Percentiles rank a stretch among this genome's conserved stretches.
Conservation (phyloP, 2,113 vertebrate genomes). For the Caloenas nicobarica region DNA sequence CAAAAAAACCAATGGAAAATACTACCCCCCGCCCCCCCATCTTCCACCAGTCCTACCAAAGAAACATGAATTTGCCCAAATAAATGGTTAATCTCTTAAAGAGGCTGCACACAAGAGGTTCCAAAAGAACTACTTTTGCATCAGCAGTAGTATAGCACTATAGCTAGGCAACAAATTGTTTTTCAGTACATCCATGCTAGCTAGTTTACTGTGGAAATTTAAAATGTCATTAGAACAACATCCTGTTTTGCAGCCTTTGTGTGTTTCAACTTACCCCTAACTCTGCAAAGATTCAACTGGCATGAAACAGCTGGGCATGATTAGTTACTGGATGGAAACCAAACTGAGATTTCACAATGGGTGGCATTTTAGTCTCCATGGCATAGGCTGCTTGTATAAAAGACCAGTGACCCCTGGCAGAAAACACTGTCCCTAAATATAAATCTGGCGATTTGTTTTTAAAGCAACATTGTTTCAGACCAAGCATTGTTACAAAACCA, state of each 20-base stretch:
- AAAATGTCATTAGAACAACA: conserved; percentile 14
- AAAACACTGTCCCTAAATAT: neutral
- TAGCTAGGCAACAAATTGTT: neutral
- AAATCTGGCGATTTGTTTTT: neutral
- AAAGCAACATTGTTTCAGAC: neutral
- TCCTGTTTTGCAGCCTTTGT: conserved; percentile 16
- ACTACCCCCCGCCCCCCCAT: no score
- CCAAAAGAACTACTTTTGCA: neutral
- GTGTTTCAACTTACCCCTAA: neutral
- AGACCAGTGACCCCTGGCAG: conserved; percentile 4
- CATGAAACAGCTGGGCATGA: conserved; percentile 34
- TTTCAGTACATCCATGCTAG: neutral
- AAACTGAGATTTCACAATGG: conserved; percentile 35
- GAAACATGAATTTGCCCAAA: neutral
- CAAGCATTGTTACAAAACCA: neutral
- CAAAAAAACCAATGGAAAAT: neutral
- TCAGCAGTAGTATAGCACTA: neutral
- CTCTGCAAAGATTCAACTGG: neutral
- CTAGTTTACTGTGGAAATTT: neutral
- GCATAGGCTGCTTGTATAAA: neutral
- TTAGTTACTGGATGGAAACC: neutral
- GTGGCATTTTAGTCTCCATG: conserved; percentile 16
- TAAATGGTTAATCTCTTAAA: neutral
- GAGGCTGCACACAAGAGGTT: neutral
- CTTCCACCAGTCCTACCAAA: neutral